Evolutionary conservation across 2,888 invertebrate genomes (phyloP), one percentile per base, ranked within the genome.

Genomic region (Gerris lacustris): DNA sequence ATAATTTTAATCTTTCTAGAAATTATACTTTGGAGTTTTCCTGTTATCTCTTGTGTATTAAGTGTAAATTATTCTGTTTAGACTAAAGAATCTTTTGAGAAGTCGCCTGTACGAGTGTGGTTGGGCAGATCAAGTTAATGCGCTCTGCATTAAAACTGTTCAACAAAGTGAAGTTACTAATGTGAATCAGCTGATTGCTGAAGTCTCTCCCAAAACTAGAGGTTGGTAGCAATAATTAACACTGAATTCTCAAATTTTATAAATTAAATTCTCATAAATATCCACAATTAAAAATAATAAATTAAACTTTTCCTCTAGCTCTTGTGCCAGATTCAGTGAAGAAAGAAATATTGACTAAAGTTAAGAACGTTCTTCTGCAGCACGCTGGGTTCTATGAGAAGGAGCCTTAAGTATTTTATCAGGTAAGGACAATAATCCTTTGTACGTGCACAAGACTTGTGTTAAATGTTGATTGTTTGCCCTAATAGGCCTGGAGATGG

Each of bases 341-440:
- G 31, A 64, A 64, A 18, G 64, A 64, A 17, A 17, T 64, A 9
- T 64, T 64, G 18, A 31, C 64, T 9, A 64, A 64, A 64, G 64
- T 64, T 64, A 64, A 64, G 17, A 31, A 64, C 17, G 7, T 64
- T n/a, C 18, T 64, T n/a, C 64, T 64, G 9, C 17, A 64, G 17
- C 31, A n/a, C 9, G 64, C 64, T 64, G 64, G 64, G 17, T 64
- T 64, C 17, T 64, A 64, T 64, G 64, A 64, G 17, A 64, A 64
- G 15, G 55, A 55, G 55, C 55, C 55, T 15, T 55, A 55, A 55
- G 15, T 15, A 15, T 15, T 55, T 31, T 31, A 31, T 31, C 31
- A 31, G 31, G 31, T 31, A 31, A 31, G 31, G 31, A 31, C 31
- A 31, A 31, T 31, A 31, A 31, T 31, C 31, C 31, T 31, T 31